Base-by-base conservation (phyloP, 2,888 invertebrate species). In the Campoletis raptor region DNA sequence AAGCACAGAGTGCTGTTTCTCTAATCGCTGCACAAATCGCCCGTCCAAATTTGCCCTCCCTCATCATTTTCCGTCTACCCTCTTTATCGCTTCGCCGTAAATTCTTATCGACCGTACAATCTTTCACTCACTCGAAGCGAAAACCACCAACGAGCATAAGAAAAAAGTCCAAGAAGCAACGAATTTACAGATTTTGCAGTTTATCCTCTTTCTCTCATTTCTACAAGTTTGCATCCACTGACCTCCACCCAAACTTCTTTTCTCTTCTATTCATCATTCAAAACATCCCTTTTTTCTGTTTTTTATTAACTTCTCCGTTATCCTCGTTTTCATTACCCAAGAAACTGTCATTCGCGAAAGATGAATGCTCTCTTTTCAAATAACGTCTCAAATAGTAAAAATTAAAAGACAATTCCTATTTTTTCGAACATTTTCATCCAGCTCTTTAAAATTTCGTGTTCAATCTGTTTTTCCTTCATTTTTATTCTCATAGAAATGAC, bases 1-100 rank as follows among this genome's bases (percentile, higher is more conserved):
- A 74, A 64, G 21, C 36, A 57, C 21, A 64, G 72, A 70, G 76
- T 70, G 81, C 61, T 69, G 81, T 74, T 78, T 78, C 84, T 89
- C 89, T 89, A 90, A 91, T 90, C 89, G 88, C 76, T 83, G 86
- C 85, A 87, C 89, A 90, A 92, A 91, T 92, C 91, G 90, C 86
- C 88, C 88, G 89, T 89, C 89, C 88, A 85, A 91, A 92, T 91
- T 90, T 90, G 89, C 87, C 87, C 88, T 82, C 81, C 84, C 90
- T 88, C 87, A 87, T 88, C 78, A 87, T 91, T 90, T 91, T 88
- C 86, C 86, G 73, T 73, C 86, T 88, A 84, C 77, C 77, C 82
- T 82, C 74, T 83, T 81, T 81, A 85, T 85, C 87, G 83, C 82
- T 87, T 85, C 85, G 81, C 48, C 87, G 87, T 87, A 87, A 87